Evolutionary conservation across 2,113 vertebrate genomes (phyloP).

Genomic region (Oxygymnocypris stewartii): DNA sequence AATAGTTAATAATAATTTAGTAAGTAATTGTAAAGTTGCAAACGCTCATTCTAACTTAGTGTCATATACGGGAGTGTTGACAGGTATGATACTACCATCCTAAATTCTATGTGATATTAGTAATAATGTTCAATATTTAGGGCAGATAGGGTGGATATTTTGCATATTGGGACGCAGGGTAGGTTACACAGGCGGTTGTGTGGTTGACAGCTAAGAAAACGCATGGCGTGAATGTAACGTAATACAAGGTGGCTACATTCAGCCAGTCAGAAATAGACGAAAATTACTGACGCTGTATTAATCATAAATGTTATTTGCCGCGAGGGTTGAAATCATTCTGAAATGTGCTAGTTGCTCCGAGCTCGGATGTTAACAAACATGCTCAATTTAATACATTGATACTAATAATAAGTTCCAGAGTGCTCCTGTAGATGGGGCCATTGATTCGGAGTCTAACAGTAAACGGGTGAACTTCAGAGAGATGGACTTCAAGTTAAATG

Average conservation of each 20-base stretch:
- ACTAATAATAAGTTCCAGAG: not conserved
- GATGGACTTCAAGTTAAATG: not conserved
- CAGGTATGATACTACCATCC: no score
- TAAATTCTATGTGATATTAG: no score
- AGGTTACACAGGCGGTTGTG: not conserved
- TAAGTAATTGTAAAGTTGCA: no score
- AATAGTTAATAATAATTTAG: no score
- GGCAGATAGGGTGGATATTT: not conserved
- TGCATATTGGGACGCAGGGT: not conserved
- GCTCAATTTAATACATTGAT: not conserved
- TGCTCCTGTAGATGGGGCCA: slow-evolving; percentile 6
- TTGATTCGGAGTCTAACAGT: not conserved
- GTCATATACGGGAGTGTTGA: no score
- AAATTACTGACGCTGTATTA: not conserved
- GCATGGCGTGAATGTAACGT: slow-evolving; percentile 34
- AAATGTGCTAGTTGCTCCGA: not conserved
- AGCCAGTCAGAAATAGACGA: not conserved
- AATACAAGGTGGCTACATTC: not conserved
- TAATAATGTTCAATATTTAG: no score
- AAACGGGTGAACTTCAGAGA: not conserved
- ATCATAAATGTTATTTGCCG: slow-evolving; percentile 18
- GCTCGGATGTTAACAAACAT: not conserved
- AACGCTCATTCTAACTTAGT: no score
- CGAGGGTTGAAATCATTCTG: not conserved
- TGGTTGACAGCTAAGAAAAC: slow-evolving; percentile 14